phyloP scores from a whole-genome alignment of 92 coral and sea anemone species.

The Zoanthus gigantus region DNA sequence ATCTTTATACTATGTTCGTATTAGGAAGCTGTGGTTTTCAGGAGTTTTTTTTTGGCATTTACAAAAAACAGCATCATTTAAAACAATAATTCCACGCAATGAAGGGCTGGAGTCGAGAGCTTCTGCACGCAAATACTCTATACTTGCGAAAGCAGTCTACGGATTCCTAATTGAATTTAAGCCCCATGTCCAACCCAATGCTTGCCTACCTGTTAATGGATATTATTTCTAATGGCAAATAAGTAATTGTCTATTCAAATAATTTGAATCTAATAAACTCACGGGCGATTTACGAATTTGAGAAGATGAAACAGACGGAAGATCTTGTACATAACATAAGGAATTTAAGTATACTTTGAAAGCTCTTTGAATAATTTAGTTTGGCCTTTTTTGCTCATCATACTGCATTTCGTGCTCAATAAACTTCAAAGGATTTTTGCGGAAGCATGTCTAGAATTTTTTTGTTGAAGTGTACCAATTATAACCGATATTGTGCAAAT shows the following conservation, averaged over 20 bases:
- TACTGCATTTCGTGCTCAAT: neutral
- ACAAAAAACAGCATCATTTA: neutral
- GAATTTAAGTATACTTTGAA: neutral
- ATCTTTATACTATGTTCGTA: neutral
- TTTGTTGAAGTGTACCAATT: constrained; percentile 43
- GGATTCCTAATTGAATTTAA: constrained; percentile 34
- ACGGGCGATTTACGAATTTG: constrained; percentile 25
- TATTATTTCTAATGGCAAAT: constrained; percentile 20
- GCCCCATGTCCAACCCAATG: constrained; percentile 24
- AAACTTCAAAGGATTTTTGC: neutral
- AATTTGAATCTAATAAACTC: constrained; percentile 23
- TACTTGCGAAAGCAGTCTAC: neutral
- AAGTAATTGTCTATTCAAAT: constrained; percentile 31
- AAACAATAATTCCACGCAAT: neutral
- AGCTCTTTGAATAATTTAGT: neutral
- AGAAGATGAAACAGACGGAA: neutral
- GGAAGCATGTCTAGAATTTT: constrained; percentile 33
- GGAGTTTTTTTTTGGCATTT: neutral
- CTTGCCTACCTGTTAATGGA: constrained; percentile 14
- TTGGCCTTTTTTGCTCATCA: neutral
- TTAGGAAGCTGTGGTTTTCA: constrained; percentile 32
- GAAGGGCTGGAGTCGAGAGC: neutral
- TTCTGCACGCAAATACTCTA: neutral
- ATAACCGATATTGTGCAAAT: constrained; percentile 49
- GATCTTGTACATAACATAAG: neutral